A percentile compares a stretch with the other conserved stretches of the same genome.
Conservation (phyloP, 2,888 invertebrate genomes). For the Dryadula phaetusa region DNA sequence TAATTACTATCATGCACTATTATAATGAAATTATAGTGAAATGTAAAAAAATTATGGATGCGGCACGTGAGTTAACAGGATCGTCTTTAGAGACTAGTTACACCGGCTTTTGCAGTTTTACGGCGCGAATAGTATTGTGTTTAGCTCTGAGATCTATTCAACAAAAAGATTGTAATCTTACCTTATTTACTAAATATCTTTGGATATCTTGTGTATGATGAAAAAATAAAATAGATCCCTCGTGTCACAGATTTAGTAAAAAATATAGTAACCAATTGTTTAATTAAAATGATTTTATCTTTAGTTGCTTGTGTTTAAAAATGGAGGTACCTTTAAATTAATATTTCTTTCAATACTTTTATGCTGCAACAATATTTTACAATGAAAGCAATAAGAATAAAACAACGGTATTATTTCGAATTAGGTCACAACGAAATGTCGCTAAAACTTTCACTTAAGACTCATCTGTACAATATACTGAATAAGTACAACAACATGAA, state of each 20-base stretch:
- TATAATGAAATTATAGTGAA: neutral
- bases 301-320: neutral
- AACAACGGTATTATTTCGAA: conserved; percentile 4
- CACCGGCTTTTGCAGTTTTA: conserved; percentile 18
- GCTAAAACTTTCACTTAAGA: conserved; percentile 30
- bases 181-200: neutral
- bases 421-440: conserved; percentile 28
- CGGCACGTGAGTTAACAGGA: conserved; percentile 9
- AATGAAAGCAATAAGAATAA: conserved; percentile 9
- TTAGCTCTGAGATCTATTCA: conserved; percentile 10
- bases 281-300: neutral
- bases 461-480: conserved; percentile 10
- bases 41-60: neutral
- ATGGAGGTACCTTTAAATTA: neutral
- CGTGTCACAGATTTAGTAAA: neutral
- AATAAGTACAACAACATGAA: conserved; percentile 23
- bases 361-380: conserved; percentile 11
- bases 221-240: neutral
- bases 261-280: neutral
- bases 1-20: neutral
- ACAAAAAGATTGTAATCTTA: neutral
- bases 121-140: conserved; percentile 3
- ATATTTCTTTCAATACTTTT: conserved; percentile 1
- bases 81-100: conserved; percentile 25
- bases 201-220: neutral